Base-by-base conservation (phyloP, 2,113 vertebrate species). In the Gymnarchus niloticus region DNA sequence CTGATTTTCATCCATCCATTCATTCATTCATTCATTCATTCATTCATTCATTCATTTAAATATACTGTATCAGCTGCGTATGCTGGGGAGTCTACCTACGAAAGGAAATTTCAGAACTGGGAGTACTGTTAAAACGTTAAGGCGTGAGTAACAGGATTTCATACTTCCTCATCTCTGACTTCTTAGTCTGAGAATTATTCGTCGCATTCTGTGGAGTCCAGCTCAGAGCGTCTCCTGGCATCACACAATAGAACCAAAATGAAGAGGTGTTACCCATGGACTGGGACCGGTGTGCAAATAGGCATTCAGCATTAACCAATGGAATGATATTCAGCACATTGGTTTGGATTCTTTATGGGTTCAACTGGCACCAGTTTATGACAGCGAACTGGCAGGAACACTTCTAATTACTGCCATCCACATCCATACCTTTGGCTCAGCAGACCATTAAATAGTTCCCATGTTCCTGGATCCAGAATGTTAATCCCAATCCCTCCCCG, bases 111-210 rank as follows among this genome's bases (percentile, higher is more conserved):
- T 14, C 49, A 54, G 81, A 87, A 85, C 65, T 41, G 14, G 10
- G 14, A 4, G 65, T 6, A 73, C 41, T 51, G 44, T 49, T 48
- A 25, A 3, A 78, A 48, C 48, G 12, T 14, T 49, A 54, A 59
- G 54, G 1, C 21, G 46, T 85, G 21, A 84, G 8, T 84, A 85
- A 87, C 76, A 83, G 19, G 73, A 54, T 88, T 86, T 41, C 9
- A 12, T 19, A 17, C 14, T 41, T 41, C 28, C 17, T 25, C 28
- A 33, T 69, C 12, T 69, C 14, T 73, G 33, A 73, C 65, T 17
- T 73, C 41, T 73, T 19, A 73, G 14, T 73, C 1, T 6, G 12
- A 52, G 80, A 54, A 82, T 48, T 25, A 82, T 49, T 51, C 54
- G 80, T 19, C 23, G 12, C 51, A 82, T 7, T 82, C 17, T 19